Conservation (phyloP, 2,797 vertebrate species). For the Nyctibius grandis region DNA sequence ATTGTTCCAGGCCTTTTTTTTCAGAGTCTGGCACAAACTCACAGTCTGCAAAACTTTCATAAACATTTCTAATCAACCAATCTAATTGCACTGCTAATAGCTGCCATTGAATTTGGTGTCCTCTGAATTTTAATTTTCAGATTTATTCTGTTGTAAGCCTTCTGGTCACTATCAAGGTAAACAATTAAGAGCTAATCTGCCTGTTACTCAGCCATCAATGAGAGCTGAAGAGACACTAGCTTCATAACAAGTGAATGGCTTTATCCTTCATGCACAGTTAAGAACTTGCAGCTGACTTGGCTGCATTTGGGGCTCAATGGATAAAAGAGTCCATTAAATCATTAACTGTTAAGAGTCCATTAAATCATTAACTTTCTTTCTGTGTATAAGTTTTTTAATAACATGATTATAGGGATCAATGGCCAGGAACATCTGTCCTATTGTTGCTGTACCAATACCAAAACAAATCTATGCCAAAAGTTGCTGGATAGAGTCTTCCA, state of each 20-base stretch:
- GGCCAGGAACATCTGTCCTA: neutral
- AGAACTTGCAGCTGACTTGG: neutral
- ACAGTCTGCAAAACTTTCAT: neutral
- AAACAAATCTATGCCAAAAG: neutral
- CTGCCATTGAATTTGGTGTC: neutral
- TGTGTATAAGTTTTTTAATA: neutral
- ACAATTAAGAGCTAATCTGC: neutral
- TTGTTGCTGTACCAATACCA: neutral
- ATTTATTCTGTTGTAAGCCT: neutral
- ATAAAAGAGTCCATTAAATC: neutral
- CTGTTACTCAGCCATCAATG: neutral
- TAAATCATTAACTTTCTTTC: conserved; percentile 10
- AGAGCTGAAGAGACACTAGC: neutral
- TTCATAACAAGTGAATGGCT: neutral
- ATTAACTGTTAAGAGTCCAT: neutral
- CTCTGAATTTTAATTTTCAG: conserved; percentile 15
- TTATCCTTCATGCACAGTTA: conserved; percentile 33
- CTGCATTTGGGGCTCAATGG: neutral
- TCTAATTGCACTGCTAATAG: neutral
- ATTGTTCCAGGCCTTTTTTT: neutral
- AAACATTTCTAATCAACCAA: neutral
- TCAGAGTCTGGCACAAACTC: neutral
- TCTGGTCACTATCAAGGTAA: neutral
- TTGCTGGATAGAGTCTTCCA: neutral
- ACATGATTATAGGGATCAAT: neutral